These are phyloP conservation scores for Porites divaricata DNA, from an alignment of 92 coral and sea anemone species.

Conservation along the genomic window DNA sequence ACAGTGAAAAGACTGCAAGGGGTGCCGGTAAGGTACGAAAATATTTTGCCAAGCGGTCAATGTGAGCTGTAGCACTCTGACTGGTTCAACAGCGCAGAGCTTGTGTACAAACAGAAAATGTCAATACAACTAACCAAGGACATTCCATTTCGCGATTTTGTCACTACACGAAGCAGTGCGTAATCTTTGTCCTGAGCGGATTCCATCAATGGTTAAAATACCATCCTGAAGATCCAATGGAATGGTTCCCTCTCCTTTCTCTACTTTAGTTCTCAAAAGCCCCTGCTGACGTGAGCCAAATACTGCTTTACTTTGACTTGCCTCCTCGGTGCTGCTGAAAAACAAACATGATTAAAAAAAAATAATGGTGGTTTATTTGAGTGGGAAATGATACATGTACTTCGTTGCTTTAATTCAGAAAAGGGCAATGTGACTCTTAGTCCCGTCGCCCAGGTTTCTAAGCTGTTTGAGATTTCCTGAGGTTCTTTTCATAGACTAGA, in stretches of 20 bases:
- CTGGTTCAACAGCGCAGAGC: not conserved
- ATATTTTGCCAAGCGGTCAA: no score
- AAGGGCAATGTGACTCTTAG: no score
- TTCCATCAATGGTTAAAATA: conserved; percentile 85
- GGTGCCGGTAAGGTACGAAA: no score
- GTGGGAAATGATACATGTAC: not conserved
- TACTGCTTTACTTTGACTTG: conserved; percentile 45
- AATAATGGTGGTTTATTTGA: not conserved
- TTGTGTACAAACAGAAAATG: not conserved
- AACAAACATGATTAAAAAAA: not conserved
- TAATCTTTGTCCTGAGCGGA: conserved; percentile 79
- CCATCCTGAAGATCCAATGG: conserved; percentile 79
- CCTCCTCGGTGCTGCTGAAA: conserved; percentile 14
- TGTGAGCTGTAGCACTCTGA: not conserved
- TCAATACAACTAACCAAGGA: conserved; percentile 66
- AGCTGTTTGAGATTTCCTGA: no score
- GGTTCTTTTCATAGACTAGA: no score
- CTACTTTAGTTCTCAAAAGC: conserved; percentile 87
- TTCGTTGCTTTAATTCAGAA: not conserved
- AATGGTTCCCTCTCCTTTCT: conserved; percentile 94
- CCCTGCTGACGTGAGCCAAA: conserved; percentile 82
- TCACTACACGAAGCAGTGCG: conserved; percentile 96
- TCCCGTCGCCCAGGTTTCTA: no score
- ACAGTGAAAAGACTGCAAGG: no score
- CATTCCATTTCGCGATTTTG: conserved; percentile 91